Evolutionary conservation across 2,113 vertebrate genomes (phyloP).

Genomic region (Axis porcinus): DNA sequence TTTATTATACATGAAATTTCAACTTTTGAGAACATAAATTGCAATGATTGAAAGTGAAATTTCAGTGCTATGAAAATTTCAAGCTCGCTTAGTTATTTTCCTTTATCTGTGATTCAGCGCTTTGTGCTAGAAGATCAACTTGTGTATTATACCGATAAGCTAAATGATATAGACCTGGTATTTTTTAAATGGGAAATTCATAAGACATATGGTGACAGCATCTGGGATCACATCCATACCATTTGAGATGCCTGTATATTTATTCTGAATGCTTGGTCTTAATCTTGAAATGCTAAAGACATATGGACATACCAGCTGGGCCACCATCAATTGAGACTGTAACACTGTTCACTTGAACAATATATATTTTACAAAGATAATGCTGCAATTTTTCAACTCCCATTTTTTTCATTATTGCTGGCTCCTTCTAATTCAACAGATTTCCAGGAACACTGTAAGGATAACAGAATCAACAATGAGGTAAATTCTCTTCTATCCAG

Average conservation of each 20-base stretch:
- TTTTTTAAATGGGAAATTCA: conserved; percentile 71
- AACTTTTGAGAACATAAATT: background rate
- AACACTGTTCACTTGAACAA: conserved; percentile 67
- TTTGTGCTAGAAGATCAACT: conserved; percentile 7
- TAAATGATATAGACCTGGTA: conserved; percentile 29
- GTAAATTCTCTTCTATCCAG: background rate
- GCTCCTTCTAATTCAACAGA: conserved; percentile 49
- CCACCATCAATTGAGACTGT: conserved; percentile 58
- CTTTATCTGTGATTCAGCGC: background rate
- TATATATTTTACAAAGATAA: conserved; percentile 54
- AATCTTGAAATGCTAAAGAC: conserved; percentile 67
- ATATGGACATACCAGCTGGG: conserved; percentile 61
- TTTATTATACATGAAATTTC: background rate
- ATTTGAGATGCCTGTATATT: conserved; percentile 59
- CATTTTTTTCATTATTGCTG: conserved; percentile 38
- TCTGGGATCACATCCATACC: conserved; percentile 70
- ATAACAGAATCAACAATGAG: background rate
- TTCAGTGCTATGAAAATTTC: background rate
- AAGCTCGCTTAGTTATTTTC: background rate
- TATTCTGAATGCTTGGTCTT: conserved; percentile 58
- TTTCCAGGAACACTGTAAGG: conserved; percentile 49
- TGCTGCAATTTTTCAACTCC: conserved; percentile 56
- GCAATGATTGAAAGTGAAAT: background rate
- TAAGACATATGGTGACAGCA: conserved; percentile 75
- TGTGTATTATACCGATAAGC: background rate